Evolutionary conservation across 2,888 invertebrate genomes (phyloP).

Genomic region (Acronicta psi): DNA sequence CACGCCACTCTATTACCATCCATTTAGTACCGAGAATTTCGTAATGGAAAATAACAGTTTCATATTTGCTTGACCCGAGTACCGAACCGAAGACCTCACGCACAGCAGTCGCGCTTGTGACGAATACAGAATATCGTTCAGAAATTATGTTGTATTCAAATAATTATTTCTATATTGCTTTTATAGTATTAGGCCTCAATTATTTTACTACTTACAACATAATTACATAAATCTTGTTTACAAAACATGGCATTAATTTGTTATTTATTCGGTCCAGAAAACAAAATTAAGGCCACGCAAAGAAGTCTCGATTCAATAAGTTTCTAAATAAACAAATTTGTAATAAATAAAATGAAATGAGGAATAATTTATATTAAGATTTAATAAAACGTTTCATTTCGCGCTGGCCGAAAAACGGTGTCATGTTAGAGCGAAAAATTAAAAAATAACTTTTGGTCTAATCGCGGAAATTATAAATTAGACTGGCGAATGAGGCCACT

Average conservation of each 20-base stretch:
- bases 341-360: slow-evolving; percentile 18
- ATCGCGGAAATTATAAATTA: slow-evolving; percentile 72
- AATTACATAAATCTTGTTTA: not conserved
- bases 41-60: too few relatives aligned
- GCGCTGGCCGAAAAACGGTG: slow-evolving; percentile 17
- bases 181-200: too few relatives aligned
- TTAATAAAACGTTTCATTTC: slow-evolving; percentile 37
- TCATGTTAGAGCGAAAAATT: slow-evolving; percentile 48
- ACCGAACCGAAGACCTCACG: too few relatives aligned
- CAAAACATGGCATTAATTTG: slow-evolving; percentile 3
- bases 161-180: too few relatives aligned
- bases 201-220: not conserved
- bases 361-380: slow-evolving; percentile 15
- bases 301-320: slow-evolving; percentile 4
- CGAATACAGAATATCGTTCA: too few relatives aligned
- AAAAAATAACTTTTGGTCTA: slow-evolving; percentile 61
- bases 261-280: slow-evolving; percentile 1
- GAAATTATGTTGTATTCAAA: too few relatives aligned
- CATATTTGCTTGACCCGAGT: too few relatives aligned
- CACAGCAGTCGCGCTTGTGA: too few relatives aligned
- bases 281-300: slow-evolving; percentile 2
- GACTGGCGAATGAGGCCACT: slow-evolving; percentile 56
- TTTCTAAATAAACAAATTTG: slow-evolving; percentile 15
- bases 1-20: too few relatives aligned
- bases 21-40: too few relatives aligned